Base-by-base conservation (phyloP, 2,888 invertebrate genomes). In the Trissolcus japonicus region DNA sequence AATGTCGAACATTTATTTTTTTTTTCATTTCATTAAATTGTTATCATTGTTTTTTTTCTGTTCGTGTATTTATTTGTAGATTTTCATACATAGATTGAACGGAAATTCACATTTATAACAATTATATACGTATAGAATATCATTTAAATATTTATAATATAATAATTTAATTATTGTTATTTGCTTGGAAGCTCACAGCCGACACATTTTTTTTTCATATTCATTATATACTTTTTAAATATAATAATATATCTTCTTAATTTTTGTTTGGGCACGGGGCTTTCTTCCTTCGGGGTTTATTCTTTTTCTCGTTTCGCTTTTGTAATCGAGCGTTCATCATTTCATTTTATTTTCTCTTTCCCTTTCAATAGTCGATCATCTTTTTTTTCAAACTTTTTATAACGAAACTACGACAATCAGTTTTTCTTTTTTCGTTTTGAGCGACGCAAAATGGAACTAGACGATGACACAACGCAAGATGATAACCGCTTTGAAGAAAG, bases 111-210 rank as follows among this genome's bases (percentile, higher is more conserved):
- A 81, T 83, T 82, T 80, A 80, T 86, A 87, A 87, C 87, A 86
- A 85, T 87, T 85, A 74, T 74, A 62, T 67, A 86, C 82, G 84
- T 87, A 35, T 35, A 85, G 86, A 87, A 84, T 84, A 86, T 86
- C 83, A 85, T 85, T 86, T 86, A 85, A 87, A 82, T 81, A 84
- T 86, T 86, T 84, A 86, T 84, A 82, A 82, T 86, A 86, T 87
- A 88, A 88, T 88, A 87, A 88, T 88, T 89, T 89, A 88, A 88
- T 89, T 89, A 88, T 88, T 89, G 88, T 89, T 89, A 88, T 87
- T 88, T 87, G 88, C 89, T 88, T 88, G 87, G 88, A 88, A 89
- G 88, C 88, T 89, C 88, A 89, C 88, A 89, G 88, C 88, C 88
- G 86, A 88, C 87, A 87, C 87, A 86, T 88, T 87, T 86, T 83